Percentiles rank a stretch among this genome's conserved stretches.
Conservation (phyloP, 2,888 invertebrate species). For the Hedychridium roseum region DNA sequence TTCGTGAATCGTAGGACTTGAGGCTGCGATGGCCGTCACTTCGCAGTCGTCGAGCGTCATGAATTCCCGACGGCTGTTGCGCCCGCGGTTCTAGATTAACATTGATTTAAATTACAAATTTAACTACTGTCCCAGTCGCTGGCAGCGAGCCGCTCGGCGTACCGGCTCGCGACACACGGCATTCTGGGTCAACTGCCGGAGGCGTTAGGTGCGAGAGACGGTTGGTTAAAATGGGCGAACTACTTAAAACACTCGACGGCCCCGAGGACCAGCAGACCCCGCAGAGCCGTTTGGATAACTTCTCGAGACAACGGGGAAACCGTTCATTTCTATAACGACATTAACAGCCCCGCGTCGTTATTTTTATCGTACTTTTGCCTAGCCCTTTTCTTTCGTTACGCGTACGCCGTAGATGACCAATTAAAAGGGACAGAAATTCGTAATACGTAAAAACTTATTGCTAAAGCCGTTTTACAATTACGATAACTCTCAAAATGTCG, state of each 20-base stretch:
- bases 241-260: conserved; percentile 29
- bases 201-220: conserved; percentile 24
- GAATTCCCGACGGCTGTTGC: conserved; percentile 34
- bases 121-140: conserved; percentile 29
- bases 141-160: not conserved
- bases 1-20: too few species aligned
- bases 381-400: conserved; percentile 8
- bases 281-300: conserved; percentile 24
- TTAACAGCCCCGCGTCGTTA: conserved; percentile 26
- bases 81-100: conserved; percentile 40
- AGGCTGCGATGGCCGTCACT: too few species aligned
- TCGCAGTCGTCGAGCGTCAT: conserved; percentile 22
- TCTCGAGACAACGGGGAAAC: conserved; percentile 26
- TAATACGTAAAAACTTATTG: too few species aligned
- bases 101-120: conserved; percentile 52
- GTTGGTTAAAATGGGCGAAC: conserved; percentile 36
- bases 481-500: too few species aligned
- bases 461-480: too few species aligned
- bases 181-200: conserved; percentile 39
- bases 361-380: conserved; percentile 4
- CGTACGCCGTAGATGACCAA: too few species aligned
- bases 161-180: conserved; percentile 22
- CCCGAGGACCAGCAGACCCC: conserved; percentile 14
- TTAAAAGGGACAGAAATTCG: too few species aligned
- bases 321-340: conserved; percentile 40